Evolutionary conservation across 2,797 vertebrate species (phyloP).

Genomic region (Hyperoplus lanceolatus): DNA sequence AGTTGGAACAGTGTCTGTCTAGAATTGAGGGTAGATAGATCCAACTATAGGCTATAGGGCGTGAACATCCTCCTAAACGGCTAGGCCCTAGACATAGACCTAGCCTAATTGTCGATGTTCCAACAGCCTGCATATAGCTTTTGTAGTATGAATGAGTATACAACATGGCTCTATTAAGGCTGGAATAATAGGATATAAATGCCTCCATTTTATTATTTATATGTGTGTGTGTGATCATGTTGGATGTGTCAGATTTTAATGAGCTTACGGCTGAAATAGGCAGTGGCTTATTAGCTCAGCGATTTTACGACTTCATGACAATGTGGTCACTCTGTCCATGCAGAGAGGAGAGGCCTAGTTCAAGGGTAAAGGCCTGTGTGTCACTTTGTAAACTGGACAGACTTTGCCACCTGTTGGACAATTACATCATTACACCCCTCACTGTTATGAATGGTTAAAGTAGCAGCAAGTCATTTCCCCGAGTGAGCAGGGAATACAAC

Average conservation of each 20-base stretch:
- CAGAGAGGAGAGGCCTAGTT: conserved; percentile 50
- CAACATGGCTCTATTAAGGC: background rate
- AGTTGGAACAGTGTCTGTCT: conserved; percentile 39
- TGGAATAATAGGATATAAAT: background rate
- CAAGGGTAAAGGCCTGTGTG: conserved; percentile 44
- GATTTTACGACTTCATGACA: conserved; percentile 10
- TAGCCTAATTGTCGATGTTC: background rate
- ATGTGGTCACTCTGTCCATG: conserved; percentile 45
- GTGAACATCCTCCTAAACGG: conserved; percentile 6
- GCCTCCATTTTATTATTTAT: background rate
- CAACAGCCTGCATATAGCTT: no score
- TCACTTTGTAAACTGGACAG: conserved; percentile 37
- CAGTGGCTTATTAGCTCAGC: background rate
- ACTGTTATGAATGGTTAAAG: background rate
- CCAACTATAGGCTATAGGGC: conserved; percentile 13
- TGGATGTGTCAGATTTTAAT: background rate
- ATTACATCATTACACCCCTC: conserved; percentile 48
- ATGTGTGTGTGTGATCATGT: background rate
- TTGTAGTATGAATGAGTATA: background rate
- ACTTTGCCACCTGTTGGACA: conserved; percentile 77
- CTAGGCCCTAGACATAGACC: background rate
- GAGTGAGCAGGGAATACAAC: background rate
- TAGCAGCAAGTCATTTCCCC: background rate
- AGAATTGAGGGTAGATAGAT: conserved; percentile 26
- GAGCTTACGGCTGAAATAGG: background rate